Base-by-base conservation (phyloP, 2,113 vertebrate genomes). In the Ovibos moschatus region DNA sequence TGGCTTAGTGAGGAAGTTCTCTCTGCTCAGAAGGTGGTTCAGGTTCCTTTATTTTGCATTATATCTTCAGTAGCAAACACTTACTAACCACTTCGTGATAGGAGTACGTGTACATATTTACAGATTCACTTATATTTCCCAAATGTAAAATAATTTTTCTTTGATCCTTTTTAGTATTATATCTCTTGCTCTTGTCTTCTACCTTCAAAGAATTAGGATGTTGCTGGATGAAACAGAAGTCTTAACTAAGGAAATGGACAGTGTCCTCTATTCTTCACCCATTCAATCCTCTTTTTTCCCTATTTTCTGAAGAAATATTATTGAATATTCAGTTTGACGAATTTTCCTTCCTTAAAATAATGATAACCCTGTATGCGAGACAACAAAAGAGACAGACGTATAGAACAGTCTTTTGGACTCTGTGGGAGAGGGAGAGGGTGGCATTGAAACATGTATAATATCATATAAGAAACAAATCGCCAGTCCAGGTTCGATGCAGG, bases 1-100 rank as follows among this genome's bases (percentile, higher is more conserved):
- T 95, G 40, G 53, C 28, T 45, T 60, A 30, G 53, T 96, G 28
- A 91, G 6, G 74, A 71, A 82, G 51, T 87, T 94, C 25, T 79
- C 9, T 83, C 33, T 78, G 30, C 8, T 40, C 50, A 94, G 36
- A 36, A 21, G 36, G 4, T 58, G 12, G 16, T 10, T 92, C 11
- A 25, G 3, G 1, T 85, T 79, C 62, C 17, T 84, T 92, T 2
- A 85, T 30, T 67, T 50, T 36, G 60, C 16, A 2, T 53, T 25
- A 36, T 51, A 55, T n/a, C 13, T 64, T 95, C 85, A 85, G 6
- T 36, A 79, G 15, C 27, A 76, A 45, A 43, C 2, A 62, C 43
- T 57, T 93, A 71, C 58, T 91, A 76, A 36, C 5, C n/a, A 83
- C 28, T 81, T 71, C 40, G 19, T 89, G 7, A 33, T 62, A 19